Evolutionary conservation across 2,888 invertebrate genomes (phyloP).

Genomic region (Cantharis lateralis): DNA sequence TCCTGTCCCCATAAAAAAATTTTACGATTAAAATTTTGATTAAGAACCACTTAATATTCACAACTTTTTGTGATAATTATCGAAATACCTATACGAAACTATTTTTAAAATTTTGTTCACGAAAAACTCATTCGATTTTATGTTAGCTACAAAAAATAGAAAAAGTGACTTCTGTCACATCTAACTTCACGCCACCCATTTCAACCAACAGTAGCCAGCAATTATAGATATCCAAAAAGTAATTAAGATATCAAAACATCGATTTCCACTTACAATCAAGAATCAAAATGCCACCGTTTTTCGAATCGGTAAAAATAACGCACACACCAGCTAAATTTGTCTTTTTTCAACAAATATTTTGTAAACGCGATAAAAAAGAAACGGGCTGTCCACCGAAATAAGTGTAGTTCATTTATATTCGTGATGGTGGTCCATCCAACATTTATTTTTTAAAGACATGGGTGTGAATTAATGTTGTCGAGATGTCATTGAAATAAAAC

Average conservation of each 20-base stretch:
- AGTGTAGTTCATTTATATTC: not conserved
- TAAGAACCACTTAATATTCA: not conserved
- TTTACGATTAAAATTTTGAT: not conserved
- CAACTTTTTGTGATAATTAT: not conserved
- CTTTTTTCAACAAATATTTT: not conserved
- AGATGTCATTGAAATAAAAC: not conserved
- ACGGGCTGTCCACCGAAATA: not conserved
- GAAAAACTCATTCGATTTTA: not conserved
- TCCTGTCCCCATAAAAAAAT: not conserved
- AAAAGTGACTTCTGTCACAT: constrained; percentile 1
- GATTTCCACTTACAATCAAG: constrained; percentile 33
- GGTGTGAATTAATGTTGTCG: constrained; percentile 25
- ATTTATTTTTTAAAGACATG: constrained; percentile 9
- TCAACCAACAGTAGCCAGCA: constrained; percentile 29
- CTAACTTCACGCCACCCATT: constrained; percentile 24
- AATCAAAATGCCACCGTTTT: constrained; percentile 24
- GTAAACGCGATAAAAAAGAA: not conserved
- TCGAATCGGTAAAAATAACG: constrained; percentile 10
- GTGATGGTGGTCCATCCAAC: constrained; percentile 18
- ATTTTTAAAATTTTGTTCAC: not conserved
- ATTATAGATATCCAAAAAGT: constrained; percentile 25
- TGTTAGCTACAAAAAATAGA: not conserved
- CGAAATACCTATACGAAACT: not conserved
- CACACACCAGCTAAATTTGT: not conserved
- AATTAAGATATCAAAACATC: constrained; percentile 35